Evolutionary conservation across 2,113 vertebrate species (phyloP), one percentile per base, ranked within the genome.

Genomic region (Spea bombifrons): DNA sequence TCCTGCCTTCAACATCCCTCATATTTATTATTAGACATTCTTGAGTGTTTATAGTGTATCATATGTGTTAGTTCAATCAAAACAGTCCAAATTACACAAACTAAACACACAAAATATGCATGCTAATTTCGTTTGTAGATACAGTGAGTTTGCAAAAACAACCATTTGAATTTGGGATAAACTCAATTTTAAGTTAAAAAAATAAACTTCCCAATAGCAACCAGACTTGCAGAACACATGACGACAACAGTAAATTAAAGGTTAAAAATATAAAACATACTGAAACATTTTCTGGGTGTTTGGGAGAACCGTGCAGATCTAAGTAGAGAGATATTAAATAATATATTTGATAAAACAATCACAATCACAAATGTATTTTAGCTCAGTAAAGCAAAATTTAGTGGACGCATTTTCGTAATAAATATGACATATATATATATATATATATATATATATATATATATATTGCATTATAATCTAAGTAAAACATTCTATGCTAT

Each of bases 11-110:
- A 43, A 66, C 65, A 50, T 43, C 16, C 64, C 17, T 64, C 64
- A 71, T 80, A 80, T 80, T 80, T 80, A 80, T 80, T 80, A 80
- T 80, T 80, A 80, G 66, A 80, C 78, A 80, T 74, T 67, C 71
- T 48, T 48, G 15, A 74, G 64, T 74, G 78, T 80, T 80, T 80
- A 80, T 53, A 74, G 71, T 68, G 78, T 74, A 71, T 67, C 71
- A 16, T 80, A 80, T 80, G 78, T 80, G 78, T 80, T 74, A 80
- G 71, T 63, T 80, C 64, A 80, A 80, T 80, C 78, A 66, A 74
- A 80, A 80, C 78, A 80, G 70, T 80, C 71, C 78, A 80, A 74
- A 80, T 80, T 73, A 73, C 76, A 80, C 78, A 74, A 80, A 74
- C 78, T 73, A 80, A 80, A 80, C 78, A 80, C 78, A 73, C 65